Conservation (phyloP, 2,113 vertebrate genomes). For the Amblyornis subalaris region DNA sequence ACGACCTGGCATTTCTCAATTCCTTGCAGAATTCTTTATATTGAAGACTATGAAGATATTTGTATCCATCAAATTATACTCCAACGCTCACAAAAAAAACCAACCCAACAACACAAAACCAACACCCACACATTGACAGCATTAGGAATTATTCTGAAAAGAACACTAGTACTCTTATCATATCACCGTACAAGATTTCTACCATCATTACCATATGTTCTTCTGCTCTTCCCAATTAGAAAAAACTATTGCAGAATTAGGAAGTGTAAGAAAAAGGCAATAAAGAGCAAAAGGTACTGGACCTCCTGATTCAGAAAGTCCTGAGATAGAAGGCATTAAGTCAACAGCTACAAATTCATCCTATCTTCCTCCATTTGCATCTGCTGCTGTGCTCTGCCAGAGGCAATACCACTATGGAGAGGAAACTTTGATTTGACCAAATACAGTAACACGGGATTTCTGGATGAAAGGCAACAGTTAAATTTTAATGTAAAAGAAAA, state of each 20-base stretch:
- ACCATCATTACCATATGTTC: background rate
- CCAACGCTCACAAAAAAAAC: background rate
- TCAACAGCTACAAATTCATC: background rate
- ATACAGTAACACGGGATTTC: background rate
- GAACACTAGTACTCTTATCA: background rate
- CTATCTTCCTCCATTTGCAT: background rate
- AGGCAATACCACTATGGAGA: background rate
- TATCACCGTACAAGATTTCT: background rate
- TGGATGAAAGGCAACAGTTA: background rate
- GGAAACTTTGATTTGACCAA: background rate
- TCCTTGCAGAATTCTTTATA: background rate
- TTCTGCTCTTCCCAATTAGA: background rate
- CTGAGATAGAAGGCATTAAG: background rate
- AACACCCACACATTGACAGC: background rate
- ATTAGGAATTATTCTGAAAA: background rate
- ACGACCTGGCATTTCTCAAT: background rate
- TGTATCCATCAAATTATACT: background rate
- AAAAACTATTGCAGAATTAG: background rate
- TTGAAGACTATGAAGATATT: background rate
- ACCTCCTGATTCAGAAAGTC: background rate
- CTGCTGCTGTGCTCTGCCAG: background rate
- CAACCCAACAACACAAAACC: background rate
- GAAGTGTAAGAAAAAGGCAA: background rate
- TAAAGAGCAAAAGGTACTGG: background rate
- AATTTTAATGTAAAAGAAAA: background rate